Evolutionary conservation across 2,888 invertebrate species (phyloP), one percentile per base, ranked within the genome.

Genomic region (Pteria penguin): DNA sequence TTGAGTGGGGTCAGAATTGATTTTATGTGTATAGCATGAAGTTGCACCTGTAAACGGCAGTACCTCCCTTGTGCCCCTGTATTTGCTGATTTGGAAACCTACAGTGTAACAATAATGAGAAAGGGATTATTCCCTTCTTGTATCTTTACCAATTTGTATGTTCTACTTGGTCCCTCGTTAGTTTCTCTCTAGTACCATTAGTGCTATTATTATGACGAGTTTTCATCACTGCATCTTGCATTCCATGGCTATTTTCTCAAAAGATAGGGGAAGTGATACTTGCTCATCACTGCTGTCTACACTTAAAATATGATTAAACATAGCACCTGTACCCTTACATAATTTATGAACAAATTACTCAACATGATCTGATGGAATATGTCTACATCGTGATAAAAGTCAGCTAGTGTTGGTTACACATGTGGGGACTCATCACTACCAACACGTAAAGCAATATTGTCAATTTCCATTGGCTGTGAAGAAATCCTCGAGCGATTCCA

Each of bases 11-110:
- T n/a, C n/a, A n/a, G 45, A 65, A 29, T 4, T 65, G 36, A 14
- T 65, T 65, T 24, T 65, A 4, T n/a, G 65, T 65, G 24, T 24
- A 65, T 33, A 65, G 45, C 11, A 45, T 45, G 45, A 45, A 45
- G 24, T 65, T 26, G 45, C 65, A 65, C 22, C n/a, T 22, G 8
- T 27, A 33, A 45, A 45, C 18, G 18, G 8, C 36, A 22, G 26
- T 5, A 24, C 33, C 26, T 45, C 29, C 65, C 33, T 36, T 33
- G 33, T 65, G 65, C 22, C 65, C 65, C 22, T 29, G 52, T 31
- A 65, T 65, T 36, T 65, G 45, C 5, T 36, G 36, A 65, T 45
- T 45, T 45, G 45, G 8, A 18, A 45, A 45, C 18, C 18, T 45
- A 45, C 45, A 45, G 18, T 45, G 45, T 18, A 45, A 45, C 8